Percentiles rank a stretch among this genome's conserved stretches.
These are phyloP conservation scores for Hetaerina americana DNA, from an alignment of 1,140 invertebrate genomes.

Conservation along the genomic window DNA sequence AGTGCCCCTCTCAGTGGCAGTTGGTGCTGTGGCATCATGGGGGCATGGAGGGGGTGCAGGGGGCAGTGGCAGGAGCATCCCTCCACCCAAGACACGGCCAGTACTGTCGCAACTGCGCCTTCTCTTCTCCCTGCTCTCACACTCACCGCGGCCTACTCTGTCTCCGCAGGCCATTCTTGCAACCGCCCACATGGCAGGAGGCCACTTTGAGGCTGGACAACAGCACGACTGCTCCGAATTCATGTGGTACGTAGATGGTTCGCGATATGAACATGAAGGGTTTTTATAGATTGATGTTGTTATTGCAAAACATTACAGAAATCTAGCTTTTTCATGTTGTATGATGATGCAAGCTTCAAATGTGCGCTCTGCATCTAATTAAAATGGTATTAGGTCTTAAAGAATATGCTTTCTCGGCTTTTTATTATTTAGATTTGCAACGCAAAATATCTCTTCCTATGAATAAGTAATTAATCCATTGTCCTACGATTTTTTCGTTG, in stretches of 20 bases:
- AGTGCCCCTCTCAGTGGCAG: background rate
- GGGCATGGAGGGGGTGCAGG: background rate
- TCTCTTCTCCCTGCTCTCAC: conserved; percentile 57
- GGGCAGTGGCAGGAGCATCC: background rate
- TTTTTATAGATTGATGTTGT: background rate
- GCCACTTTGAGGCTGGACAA: conserved; percentile 47
- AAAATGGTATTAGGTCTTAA: too few relatives aligned
- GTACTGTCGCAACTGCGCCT: conserved; percentile 53
- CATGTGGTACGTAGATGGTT: conserved; percentile 42
- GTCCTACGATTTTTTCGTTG: too few relatives aligned
- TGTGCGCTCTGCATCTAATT: too few relatives aligned
- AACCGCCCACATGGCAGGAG: conserved; percentile 51
- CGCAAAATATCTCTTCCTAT: too few relatives aligned
- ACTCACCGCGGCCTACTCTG: conserved; percentile 46
- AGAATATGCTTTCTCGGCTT: too few relatives aligned
- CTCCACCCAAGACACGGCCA: conserved; percentile 16
- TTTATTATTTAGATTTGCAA: too few relatives aligned
- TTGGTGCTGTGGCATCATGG: background rate
- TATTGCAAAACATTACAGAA: background rate
- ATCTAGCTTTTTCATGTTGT: background rate
- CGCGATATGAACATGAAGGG: background rate
- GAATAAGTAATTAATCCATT: too few relatives aligned
- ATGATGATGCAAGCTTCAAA: too few relatives aligned
- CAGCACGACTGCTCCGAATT: conserved; percentile 85
- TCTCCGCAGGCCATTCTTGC: conserved; percentile 54